Conservation (phyloP, 2,113 vertebrate species). For the Larimichthys crocea region DNA sequence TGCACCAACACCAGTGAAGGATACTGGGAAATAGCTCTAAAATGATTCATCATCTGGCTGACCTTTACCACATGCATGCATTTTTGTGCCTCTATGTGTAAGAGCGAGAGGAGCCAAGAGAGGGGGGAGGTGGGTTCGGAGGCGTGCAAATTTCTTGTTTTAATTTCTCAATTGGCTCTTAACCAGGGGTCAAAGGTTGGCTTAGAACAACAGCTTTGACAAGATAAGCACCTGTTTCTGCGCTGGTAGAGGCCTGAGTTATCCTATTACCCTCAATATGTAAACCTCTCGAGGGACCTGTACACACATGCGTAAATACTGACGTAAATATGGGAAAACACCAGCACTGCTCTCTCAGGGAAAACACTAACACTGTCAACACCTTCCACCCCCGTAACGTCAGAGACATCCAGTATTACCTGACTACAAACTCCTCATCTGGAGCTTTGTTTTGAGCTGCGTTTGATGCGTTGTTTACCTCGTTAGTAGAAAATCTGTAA, state of each 20-base stretch:
- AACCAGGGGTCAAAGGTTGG: slow-evolving; percentile 90
- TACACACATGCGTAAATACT: slow-evolving; percentile 75
- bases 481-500: slow-evolving; percentile 74
- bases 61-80: slow-evolving; percentile 78
- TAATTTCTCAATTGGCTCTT: slow-evolving; percentile 83
- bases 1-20: slow-evolving; percentile 46
- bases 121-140: not conserved
- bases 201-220: slow-evolving; percentile 90
- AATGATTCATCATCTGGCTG: slow-evolving; percentile 85
- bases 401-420: slow-evolving; percentile 65
- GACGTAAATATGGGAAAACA: slow-evolving; percentile 75
- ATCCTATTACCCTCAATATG: slow-evolving; percentile 78
- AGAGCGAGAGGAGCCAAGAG: slow-evolving; percentile 18
- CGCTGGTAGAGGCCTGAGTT: slow-evolving; percentile 64
- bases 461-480: slow-evolving; percentile 74
- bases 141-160: slow-evolving; percentile 77
- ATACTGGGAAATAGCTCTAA: slow-evolving; percentile 67
- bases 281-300: slow-evolving; percentile 74
- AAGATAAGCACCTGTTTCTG: slow-evolving; percentile 91
- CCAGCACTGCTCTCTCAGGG: slow-evolving; percentile 44
- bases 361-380: slow-evolving; percentile 72
- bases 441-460: slow-evolving; percentile 68
- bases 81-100: slow-evolving; percentile 42
- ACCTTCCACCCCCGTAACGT: slow-evolving; percentile 62
- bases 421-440: slow-evolving; percentile 65